Evolutionary conservation across 2,797 vertebrate species (phyloP), one percentile per base, ranked within the genome.

Genomic region (Galaxias olidus): DNA sequence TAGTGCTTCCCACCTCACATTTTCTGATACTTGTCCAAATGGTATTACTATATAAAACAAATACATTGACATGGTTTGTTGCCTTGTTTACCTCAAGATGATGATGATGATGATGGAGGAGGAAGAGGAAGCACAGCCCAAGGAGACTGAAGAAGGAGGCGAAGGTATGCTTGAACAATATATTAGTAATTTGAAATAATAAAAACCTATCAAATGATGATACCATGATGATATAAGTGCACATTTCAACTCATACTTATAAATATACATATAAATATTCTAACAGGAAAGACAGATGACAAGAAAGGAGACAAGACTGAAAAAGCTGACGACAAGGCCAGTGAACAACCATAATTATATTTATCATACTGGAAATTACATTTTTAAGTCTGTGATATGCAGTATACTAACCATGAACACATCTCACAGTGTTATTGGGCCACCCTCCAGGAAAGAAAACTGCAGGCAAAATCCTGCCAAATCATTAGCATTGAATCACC

Each of bases 71-170:
- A 42, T 12, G 17, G 7, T 41, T 30, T 18, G 14, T 17, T 43
- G n/a, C 14, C 42, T 15, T 47, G 57, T 40, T 56, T 51, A 57
- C 55, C 14, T 71, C 4, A 42, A 93, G 91, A 90, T 93, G 58
- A 84, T 93, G 87, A 84, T 92, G 90, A 94, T 95, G 76, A 94
- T 97, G 95, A 95, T 96, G 90, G 97, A 98, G 9, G 96, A 98
- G 79, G 96, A 98, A 51, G 97, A 98, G 43, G 88, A 90, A 19
- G 83, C 93, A 15, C 85, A 84, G 51, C 84, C 92, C 4, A 98
- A 96, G 90, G 86, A 93, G 60, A 93, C 90, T 49, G 93, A 92
- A 48, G 92, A 93, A 51, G 95, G 91, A 71, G 79, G 92, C 76
- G 92, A 92, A 40, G 95, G 96, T 98, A 61, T 20, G 65, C 12